Evolutionary conservation across 37 sponge, comb jelly and placozoan genomes (phyloP), one percentile per base, ranked within the genome.

Genomic region (Diacarnus erythraeanus): DNA sequence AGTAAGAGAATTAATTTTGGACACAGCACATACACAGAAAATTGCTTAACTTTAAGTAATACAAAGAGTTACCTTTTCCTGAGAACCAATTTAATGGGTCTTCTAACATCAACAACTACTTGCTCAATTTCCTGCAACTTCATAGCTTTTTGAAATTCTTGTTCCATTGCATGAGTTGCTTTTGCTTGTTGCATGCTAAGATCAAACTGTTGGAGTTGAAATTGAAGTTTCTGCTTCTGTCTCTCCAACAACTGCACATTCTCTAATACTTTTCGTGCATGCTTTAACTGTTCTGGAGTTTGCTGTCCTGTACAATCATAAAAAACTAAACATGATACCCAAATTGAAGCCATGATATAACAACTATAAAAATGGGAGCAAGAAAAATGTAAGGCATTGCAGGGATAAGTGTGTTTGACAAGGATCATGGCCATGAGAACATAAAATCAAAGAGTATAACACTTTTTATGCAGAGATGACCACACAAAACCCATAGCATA

Each of bases 21-120:
- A n/a, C n/a, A n/a, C n/a, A n/a, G n/a, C n/a, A n/a, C n/a, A n/a
- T n/a, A n/a, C n/a, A n/a, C n/a, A n/a, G n/a, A n/a, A n/a, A n/a
- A n/a, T n/a, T n/a, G n/a, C n/a, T n/a, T n/a, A n/a, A n/a, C n/a
- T n/a, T n/a, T n/a, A n/a, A n/a, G n/a, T n/a, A n/a, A n/a, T n/a
- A n/a, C n/a, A n/a, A n/a, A n/a, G n/a, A 23, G 25, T 61, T 61
- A 86, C 91, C 91, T 82, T 47, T 78, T 86, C 41, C 91, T 82
- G 69, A 91, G 61, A 33, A 76, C 69, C 29, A 91, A 47, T 64
- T 86, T 91, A 18, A 85, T 20, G 23, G 66, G 36, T 29, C 54
- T 59, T 4, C 21, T 1, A 37, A n/a, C 22, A 68, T 4, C 20
- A 17, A 4, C 18, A 9, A 5, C 54, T 21, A 4, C 51, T 3